Conservation (phyloP, 2,888 invertebrate species). For the Pyrochroa serraticornis region DNA sequence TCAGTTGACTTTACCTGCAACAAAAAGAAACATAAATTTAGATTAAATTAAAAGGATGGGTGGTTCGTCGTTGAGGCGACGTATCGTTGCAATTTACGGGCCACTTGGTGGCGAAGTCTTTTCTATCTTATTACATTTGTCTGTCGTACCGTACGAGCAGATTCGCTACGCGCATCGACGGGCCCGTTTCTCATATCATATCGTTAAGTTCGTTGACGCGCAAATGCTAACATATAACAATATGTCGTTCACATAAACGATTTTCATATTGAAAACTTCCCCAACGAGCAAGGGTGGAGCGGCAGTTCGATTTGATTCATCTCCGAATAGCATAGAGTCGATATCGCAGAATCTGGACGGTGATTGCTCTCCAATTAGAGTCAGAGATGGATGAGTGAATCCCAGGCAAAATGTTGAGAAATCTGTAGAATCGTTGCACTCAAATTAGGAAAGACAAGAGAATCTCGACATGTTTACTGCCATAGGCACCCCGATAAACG, state of each 20-base stretch:
- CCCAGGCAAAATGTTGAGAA: too few relatives aligned
- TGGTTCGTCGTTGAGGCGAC: not conserved
- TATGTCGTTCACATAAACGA: constrained; percentile 36
- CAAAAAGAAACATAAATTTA: constrained; percentile 1
- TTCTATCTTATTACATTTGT: constrained; percentile 40
- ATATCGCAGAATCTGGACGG: too few relatives aligned
- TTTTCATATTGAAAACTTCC: constrained; percentile 29
- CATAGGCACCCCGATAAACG: too few relatives aligned
- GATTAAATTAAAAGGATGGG: too few relatives aligned
- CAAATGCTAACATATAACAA: constrained; percentile 38
- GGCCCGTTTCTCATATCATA: constrained; percentile 41
- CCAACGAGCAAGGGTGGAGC: not conserved
- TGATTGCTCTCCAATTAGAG: too few relatives aligned
- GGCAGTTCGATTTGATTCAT: too few relatives aligned
- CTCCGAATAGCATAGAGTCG: too few relatives aligned
- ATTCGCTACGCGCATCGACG: constrained; percentile 37
- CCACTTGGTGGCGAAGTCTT: constrained; percentile 32
- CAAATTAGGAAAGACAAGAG: too few relatives aligned
- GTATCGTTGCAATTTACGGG: constrained; percentile 35
- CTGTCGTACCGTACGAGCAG: constrained; percentile 41
- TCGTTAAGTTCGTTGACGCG: constrained; percentile 36
- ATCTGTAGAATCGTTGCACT: too few relatives aligned
- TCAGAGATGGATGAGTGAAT: too few relatives aligned
- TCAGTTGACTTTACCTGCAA: too few relatives aligned
- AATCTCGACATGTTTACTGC: too few relatives aligned